These are phyloP conservation scores for Odiellus spinosus DNA, from an alignment of 2,888 invertebrate species.

Conservation along the genomic window DNA sequence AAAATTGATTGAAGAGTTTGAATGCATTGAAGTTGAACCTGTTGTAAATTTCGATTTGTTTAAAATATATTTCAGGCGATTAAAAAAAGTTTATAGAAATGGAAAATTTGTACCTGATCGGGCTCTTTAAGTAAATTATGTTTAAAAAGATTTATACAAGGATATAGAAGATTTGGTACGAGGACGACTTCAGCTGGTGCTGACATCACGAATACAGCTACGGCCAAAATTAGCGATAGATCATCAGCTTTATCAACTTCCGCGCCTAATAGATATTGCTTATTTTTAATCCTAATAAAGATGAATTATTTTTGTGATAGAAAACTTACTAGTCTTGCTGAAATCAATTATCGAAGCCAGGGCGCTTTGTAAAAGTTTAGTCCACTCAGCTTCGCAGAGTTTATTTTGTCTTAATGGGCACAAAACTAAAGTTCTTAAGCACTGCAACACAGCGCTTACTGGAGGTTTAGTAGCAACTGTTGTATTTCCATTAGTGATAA, in stretches of 20 bases:
- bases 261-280: slow-evolving; percentile 7
- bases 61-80: slow-evolving; percentile 32
- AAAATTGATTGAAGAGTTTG: slow-evolving; percentile 63
- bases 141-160: slow-evolving; percentile 79
- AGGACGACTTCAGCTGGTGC: slow-evolving; percentile 58
- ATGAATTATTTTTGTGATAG: too few relatives aligned
- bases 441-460: slow-evolving; percentile 49
- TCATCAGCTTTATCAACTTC: slow-evolving; percentile 40
- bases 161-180: slow-evolving; percentile 68
- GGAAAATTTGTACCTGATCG: slow-evolving; percentile 6
- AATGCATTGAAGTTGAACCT: slow-evolving; percentile 60
- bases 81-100: not conserved
- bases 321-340: slow-evolving; percentile 48
- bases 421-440: slow-evolving; percentile 45
- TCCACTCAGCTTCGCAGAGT: slow-evolving; percentile 51
- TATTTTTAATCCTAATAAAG: not conserved
- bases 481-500: slow-evolving; percentile 39
- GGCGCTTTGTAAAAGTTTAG: slow-evolving; percentile 65
- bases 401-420: slow-evolving; percentile 45
- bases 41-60: slow-evolving; percentile 31
- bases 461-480: slow-evolving; percentile 36
- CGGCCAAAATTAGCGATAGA: slow-evolving; percentile 68
- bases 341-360: slow-evolving; percentile 77
- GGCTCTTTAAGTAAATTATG: slow-evolving; percentile 42
- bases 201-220: slow-evolving; percentile 71